Percentiles rank a stretch among this genome's conserved stretches.
These are phyloP conservation scores for Ornithoptera priamus DNA, from an alignment of 2,888 invertebrate genomes.

Conservation along the genomic window DNA sequence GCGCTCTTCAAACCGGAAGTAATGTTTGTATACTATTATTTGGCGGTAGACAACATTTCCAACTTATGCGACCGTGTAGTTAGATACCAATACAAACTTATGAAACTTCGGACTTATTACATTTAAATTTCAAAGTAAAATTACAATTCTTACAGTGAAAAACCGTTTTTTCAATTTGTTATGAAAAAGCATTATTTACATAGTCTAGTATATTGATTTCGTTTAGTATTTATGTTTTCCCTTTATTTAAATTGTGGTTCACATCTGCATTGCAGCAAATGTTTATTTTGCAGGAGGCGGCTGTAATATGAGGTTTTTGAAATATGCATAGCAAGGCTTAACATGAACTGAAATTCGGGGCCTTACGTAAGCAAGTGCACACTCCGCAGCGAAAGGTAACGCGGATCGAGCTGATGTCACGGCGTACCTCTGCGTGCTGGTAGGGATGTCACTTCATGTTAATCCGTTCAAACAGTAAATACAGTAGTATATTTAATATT, in stretches of 20 bases:
- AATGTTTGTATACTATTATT: too few relatives aligned
- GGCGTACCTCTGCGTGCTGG: conserved; percentile 29
- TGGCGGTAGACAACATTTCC: too few relatives aligned
- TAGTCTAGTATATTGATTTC: too few relatives aligned
- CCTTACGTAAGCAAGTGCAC: conserved; percentile 44
- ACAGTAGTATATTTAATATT: too few relatives aligned
- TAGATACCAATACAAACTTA: too few relatives aligned
- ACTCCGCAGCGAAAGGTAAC: conserved; percentile 34
- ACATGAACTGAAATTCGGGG: conserved; percentile 38
- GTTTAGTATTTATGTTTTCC: neutral
- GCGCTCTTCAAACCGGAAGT: too few relatives aligned
- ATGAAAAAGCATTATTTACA: too few relatives aligned
- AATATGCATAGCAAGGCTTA: conserved; percentile 27
- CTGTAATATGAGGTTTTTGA: conserved; percentile 12
- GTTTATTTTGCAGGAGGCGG: neutral
- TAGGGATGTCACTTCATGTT: conserved; percentile 14
- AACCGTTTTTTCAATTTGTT: too few relatives aligned
- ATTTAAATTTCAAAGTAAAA: too few relatives aligned
- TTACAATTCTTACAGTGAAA: too few relatives aligned
- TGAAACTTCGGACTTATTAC: too few relatives aligned
- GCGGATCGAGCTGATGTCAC: conserved; percentile 49
- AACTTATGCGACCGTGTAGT: too few relatives aligned
- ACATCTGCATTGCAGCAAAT: neutral
- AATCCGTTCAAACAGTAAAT: neutral
- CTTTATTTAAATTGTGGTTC: neutral